Conservation (phyloP, 1,140 invertebrate species). For the Dendrolimus punctatus region DNA sequence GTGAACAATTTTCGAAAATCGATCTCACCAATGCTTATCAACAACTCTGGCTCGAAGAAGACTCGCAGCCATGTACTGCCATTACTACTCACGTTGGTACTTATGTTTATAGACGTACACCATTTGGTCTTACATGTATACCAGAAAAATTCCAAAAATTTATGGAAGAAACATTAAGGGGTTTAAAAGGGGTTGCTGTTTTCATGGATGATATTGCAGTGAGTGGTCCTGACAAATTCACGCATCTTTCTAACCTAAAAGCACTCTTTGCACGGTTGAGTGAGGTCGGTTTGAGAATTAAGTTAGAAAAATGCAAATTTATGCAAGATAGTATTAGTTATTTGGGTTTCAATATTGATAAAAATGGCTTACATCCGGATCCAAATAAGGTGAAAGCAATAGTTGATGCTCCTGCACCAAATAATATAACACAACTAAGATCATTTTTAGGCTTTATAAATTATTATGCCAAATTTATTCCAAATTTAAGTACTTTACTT, state of each 20-base stretch:
- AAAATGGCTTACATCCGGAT: neutral
- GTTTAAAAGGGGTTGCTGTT: neutral
- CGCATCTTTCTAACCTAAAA: neutral
- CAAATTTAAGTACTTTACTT: conserved; percentile 19
- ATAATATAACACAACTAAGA: neutral
- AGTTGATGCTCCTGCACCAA: neutral
- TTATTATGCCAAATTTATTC: conserved; percentile 28
- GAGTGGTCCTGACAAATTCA: neutral
- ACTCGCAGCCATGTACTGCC: neutral
- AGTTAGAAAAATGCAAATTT: neutral
- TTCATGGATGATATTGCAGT: neutral
- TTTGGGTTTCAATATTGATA: too few relatives aligned
- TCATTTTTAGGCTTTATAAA: conserved; percentile 27
- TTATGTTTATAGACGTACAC: neutral
- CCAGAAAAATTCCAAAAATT: too few relatives aligned
- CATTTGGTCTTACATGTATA: too few relatives aligned
- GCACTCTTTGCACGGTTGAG: neutral
- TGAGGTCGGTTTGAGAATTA: neutral
- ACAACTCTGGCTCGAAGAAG: neutral
- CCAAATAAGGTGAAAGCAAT: neutral
- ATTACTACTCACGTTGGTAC: neutral
- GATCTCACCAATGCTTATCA: conserved; percentile 1
- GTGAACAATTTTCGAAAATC: neutral
- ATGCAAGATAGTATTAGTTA: too few relatives aligned
- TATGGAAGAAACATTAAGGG: neutral